Evolutionary conservation across 2,888 invertebrate species (phyloP), one percentile per base, ranked within the genome.

Genomic region (Ectobius pallidus): DNA sequence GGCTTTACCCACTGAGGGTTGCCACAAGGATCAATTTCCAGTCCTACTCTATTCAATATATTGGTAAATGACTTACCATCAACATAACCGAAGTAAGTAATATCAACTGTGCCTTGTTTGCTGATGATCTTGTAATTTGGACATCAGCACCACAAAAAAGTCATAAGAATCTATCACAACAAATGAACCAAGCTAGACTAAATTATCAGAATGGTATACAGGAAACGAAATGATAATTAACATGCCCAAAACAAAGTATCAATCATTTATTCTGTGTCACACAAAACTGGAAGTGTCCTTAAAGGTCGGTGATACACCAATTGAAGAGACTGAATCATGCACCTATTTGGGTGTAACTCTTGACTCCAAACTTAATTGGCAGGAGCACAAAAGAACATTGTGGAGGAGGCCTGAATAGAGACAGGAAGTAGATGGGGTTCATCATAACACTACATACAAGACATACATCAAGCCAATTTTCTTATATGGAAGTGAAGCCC

Each of bases 121-220:
- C 58, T 27, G 1, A 58, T 58, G 58, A 58, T 22, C 58, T 58
- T 58, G n/a, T 58, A 30, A 18, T 58, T 22, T 58, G 58, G 58
- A 58, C 34, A 58, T 58, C 58, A 58, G 58, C 58, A 58, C 7
- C 25, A 58, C 58, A 58, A 14, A 58, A 27, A 22, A 58, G n/a
- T 6, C 58, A 58, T 30, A 30, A 27, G 30, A 58, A 25, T 7
- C 18, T 46, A n/a, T 46, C n/a, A 46, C 46, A 14, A 9, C 58
- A 27, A 58, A 58, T 58, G 7, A 27, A 58, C 22, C 25, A 25
- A n/a, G 25, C 58, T 27, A 11, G 18, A 9, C n/a, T n/a, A 58
- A 58, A 58, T 22, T 58, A 18, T 58, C 58, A 27, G 58, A 58
- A 22, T 58, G 7, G 58, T 58, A 25, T 30, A 11, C 58, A 27